Base-by-base conservation (phyloP, 2,888 invertebrate genomes). In the Arrhopalites spinosus region DNA sequence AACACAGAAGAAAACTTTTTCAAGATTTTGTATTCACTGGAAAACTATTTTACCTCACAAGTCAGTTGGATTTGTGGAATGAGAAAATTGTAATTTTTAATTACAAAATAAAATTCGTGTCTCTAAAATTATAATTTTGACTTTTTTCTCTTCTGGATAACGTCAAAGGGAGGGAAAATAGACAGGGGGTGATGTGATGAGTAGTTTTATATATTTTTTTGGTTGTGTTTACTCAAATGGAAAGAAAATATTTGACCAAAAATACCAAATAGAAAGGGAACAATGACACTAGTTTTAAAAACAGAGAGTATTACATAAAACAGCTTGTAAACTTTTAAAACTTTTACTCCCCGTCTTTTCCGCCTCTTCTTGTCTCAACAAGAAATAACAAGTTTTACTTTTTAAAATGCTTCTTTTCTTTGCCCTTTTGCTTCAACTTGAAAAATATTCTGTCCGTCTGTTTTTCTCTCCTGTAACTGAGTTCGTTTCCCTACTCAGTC, bases 81-180 rank as follows among this genome's bases (percentile, higher is more conserved):
- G 71, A 53, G 56, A 71, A 71, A 71, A 56, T 59, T 71, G 71
- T 43, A 43, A 71, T 71, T 29, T 59, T 71, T 71, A 71, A 71
- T 71, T 71, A 71, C 71, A n/a, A n/a, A n/a, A n/a, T n/a, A n/a
- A n/a, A n/a, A n/a, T n/a, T n/a, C n/a, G n/a, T n/a, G n/a, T n/a
- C n/a, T n/a, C n/a, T n/a, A n/a, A n/a, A n/a, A n/a, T n/a, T n/a
- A n/a, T n/a, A n/a, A n/a, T n/a, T n/a, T n/a, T n/a, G n/a, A n/a
- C n/a, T n/a, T n/a, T n/a, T n/a, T n/a, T n/a, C n/a, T n/a, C n/a
- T n/a, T n/a, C n/a, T n/a, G n/a, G n/a, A n/a, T n/a, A n/a, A n/a
- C n/a, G n/a, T n/a, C n/a, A n/a, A n/a, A n/a, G n/a, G n/a, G n/a
- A n/a, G n/a, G n/a, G n/a, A n/a, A n/a, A n/a, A n/a, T n/a, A n/a